These are phyloP conservation scores for Tautogolabrus adspersus DNA, from an alignment of 2,113 vertebrate genomes.

Conservation along the genomic window DNA sequence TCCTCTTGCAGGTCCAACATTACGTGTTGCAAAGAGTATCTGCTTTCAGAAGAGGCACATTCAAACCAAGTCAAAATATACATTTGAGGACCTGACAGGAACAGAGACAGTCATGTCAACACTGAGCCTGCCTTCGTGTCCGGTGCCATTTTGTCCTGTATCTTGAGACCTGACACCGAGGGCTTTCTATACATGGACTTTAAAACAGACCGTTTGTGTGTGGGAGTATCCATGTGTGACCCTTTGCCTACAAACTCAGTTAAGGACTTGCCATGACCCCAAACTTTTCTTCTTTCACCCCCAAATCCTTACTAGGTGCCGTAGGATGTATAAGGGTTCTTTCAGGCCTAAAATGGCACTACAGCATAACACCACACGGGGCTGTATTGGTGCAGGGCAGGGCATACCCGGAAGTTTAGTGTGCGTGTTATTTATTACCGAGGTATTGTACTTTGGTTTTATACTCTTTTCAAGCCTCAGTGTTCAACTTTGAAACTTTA, in stretches of 20 bases:
- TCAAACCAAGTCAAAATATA: slow-evolving; percentile 24
- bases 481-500: neutral
- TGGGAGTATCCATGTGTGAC: slow-evolving; percentile 45
- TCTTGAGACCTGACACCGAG: slow-evolving; percentile 70
- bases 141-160: slow-evolving; percentile 67
- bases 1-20: no score
- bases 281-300: slow-evolving; percentile 27
- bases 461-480: neutral
- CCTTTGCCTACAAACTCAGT: slow-evolving; percentile 66
- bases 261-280: slow-evolving; percentile 35
- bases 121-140: slow-evolving; percentile 25
- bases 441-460: slow-evolving; percentile 17
- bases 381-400: neutral
- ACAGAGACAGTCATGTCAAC: slow-evolving; percentile 29
- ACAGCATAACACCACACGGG: neutral
- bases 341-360: slow-evolving; percentile 3
- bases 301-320: slow-evolving; percentile 29
- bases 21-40: neutral
- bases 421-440: slow-evolving; percentile 27
- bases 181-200: slow-evolving; percentile 64
- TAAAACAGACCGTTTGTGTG: slow-evolving; percentile 59
- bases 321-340: neutral
- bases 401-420: slow-evolving; percentile 13
- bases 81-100: slow-evolving; percentile 11
- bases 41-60: neutral